phyloP scores from a whole-genome alignment of 2,113 vertebrate genomes.

The Psittacula cyanocephala region DNA sequence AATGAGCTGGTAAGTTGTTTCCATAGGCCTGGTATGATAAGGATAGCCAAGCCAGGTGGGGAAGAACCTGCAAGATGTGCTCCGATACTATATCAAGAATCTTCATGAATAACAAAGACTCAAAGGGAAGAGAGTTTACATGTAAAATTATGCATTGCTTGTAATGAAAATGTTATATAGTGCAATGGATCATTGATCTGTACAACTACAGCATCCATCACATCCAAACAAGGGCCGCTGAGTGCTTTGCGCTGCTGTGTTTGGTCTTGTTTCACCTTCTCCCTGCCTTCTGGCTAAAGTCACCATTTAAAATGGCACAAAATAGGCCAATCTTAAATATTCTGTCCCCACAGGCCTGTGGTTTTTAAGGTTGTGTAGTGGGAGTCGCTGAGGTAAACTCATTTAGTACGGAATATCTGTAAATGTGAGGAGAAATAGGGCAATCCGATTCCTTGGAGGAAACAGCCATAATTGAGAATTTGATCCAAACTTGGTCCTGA shows the following conservation, averaged over 20 bases:
- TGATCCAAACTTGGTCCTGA: not conserved
- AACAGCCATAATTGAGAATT: not conserved
- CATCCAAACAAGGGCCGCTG: not conserved
- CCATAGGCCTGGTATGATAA: not conserved
- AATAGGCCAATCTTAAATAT: not conserved
- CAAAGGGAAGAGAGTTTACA: not conserved
- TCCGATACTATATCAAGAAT: not conserved
- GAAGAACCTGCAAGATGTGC: not conserved
- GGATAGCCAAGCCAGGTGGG: not conserved
- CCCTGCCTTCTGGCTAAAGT: not conserved
- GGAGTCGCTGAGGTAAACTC: not conserved
- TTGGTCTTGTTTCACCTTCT: not conserved
- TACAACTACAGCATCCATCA: not conserved
- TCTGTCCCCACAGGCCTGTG: not conserved
- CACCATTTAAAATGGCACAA: not conserved
- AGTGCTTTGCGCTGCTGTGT: not conserved
- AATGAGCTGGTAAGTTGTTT: not conserved
- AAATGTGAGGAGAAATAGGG: not conserved
- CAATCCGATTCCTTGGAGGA: not conserved
- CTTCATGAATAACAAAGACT: not conserved
- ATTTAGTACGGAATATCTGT: not conserved
- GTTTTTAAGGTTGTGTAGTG: not conserved
- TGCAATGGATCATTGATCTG: not conserved
- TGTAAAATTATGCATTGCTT: not conserved
- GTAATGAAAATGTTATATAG: not conserved